Evolutionary conservation across 2,113 vertebrate species (phyloP).

Genomic region (Lutjanus erythropterus): DNA sequence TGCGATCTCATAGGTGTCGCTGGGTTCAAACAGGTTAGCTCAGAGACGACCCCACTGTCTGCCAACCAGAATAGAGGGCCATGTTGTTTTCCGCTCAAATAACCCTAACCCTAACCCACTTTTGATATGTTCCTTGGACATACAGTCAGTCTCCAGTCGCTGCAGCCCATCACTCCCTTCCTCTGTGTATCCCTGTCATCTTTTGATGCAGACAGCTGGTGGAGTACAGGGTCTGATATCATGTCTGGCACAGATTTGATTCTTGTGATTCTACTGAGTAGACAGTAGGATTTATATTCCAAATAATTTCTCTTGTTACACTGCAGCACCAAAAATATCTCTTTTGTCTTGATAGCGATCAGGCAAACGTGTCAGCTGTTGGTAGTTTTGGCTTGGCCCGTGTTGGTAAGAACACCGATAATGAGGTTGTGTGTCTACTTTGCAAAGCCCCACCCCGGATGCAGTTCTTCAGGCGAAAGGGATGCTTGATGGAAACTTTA

Average conservation of each 20-base stretch:
- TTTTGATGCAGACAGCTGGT: not conserved
- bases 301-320: not conserved
- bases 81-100: not conserved
- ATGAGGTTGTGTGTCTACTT: not conserved
- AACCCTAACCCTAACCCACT: too few species aligned
- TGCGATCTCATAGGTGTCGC: not conserved
- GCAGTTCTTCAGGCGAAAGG: not conserved
- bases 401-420: not conserved
- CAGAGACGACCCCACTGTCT: not conserved
- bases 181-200: too few species aligned
- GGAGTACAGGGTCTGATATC: not conserved
- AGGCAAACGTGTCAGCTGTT: not conserved
- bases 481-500: not conserved
- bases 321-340: not conserved
- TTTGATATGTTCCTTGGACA: not conserved
- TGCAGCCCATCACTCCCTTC: not conserved
- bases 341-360: not conserved
- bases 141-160: not conserved
- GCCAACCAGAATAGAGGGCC: not conserved
- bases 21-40: slow-evolving; percentile 9
- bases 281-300: not conserved
- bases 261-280: not conserved
- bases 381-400: not conserved
- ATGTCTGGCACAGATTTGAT: not conserved
- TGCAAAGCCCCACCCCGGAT: not conserved